Conservation (phyloP, 2,797 vertebrate species). For the Pseudochaenichthys georgianus region DNA sequence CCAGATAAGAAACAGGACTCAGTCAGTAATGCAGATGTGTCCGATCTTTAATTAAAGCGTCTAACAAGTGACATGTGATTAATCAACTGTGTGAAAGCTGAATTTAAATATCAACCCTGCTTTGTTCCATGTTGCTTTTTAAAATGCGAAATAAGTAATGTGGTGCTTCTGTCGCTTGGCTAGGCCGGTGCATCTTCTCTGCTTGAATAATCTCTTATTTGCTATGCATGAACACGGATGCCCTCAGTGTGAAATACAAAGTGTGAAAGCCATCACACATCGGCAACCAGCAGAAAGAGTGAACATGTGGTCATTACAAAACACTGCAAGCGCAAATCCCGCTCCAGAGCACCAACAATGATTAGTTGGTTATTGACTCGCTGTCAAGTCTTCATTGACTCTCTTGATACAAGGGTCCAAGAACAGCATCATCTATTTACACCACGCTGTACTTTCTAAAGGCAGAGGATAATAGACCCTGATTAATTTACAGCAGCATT, state of each 20-base stretch:
- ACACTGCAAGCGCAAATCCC: conserved; percentile 7
- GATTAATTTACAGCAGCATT: neutral
- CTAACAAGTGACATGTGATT: too few species aligned
- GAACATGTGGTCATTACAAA: conserved; percentile 44
- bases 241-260: conserved; percentile 38
- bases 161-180: neutral
- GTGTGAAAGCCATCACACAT: conserved; percentile 37
- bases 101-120: conserved; percentile 15
- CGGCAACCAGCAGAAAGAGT: conserved; percentile 29
- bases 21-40: conserved; percentile 22
- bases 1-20: neutral
- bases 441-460: neutral
- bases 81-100: neutral
- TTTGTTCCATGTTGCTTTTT: conserved; percentile 8
- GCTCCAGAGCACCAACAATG: conserved; percentile 5
- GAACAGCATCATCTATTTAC: neutral
- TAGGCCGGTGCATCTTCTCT: neutral
- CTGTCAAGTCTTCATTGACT: conserved; percentile 3
- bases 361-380: conserved; percentile 6
- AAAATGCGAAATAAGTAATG: neutral
- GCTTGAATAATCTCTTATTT: conserved; percentile 24
- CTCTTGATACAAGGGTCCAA: neutral
- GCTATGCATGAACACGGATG: conserved; percentile 14
- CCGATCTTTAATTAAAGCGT: conserved; percentile 2
- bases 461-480: neutral